Conservation (phyloP, 1,140 invertebrate species). For the Zaprionus capensis region DNA sequence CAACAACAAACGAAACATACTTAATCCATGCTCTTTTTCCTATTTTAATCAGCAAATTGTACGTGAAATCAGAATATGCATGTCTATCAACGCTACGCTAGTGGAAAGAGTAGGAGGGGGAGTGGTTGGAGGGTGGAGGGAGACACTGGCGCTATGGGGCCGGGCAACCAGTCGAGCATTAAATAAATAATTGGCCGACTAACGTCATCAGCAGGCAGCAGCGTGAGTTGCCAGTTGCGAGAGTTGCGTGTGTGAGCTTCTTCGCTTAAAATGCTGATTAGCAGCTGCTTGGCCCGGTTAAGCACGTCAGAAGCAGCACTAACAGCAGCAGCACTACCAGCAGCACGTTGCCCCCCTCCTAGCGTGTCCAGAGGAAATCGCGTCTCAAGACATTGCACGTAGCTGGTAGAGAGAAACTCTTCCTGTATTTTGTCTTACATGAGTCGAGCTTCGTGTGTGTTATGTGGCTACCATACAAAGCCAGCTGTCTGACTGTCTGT, state of each 20-base stretch:
- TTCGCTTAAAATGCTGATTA: conserved; percentile 45
- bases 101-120: too few relatives aligned
- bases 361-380: conserved; percentile 1
- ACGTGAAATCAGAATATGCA: conserved; percentile 32
- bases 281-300: conserved; percentile 32
- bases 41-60: conserved; percentile 41
- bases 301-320: conserved; percentile 2
- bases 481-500: conserved; percentile 44
- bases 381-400: neutral
- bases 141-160: neutral
- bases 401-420: conserved; percentile 38
- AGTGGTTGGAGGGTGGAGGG: neutral
- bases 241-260: conserved; percentile 43
- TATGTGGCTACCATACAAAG: conserved; percentile 34
- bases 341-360: neutral
- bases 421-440: conserved; percentile 70
- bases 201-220: conserved; percentile 37
- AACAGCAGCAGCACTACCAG: neutral
- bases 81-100: neutral
- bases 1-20: neutral
- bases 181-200: conserved; percentile 56
- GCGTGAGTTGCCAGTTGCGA: neutral
- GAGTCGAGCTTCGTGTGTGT: conserved; percentile 46
- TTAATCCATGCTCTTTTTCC: conserved; percentile 8
- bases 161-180: conserved; percentile 57